Percentiles rank a stretch among this genome's conserved stretches.
phyloP scores from a whole-genome alignment of 2,113 vertebrate species.

The Proterorhinus semilunaris region DNA sequence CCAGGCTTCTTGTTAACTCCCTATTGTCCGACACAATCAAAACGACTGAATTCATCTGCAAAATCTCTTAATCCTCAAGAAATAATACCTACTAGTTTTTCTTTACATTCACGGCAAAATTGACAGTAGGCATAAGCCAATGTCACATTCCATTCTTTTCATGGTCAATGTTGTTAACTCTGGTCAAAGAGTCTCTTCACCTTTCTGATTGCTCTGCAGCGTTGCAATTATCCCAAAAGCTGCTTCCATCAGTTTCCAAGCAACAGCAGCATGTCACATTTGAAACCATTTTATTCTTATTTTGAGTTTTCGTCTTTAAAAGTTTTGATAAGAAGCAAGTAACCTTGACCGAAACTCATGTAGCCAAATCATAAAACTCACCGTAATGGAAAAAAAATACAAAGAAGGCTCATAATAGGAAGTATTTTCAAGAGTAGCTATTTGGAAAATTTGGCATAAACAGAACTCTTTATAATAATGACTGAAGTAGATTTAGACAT shows the following conservation, averaged over 20 bases:
- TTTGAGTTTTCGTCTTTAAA: conserved; percentile 27
- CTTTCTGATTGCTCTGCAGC: conserved; percentile 66
- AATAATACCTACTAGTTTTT: conserved; percentile 39
- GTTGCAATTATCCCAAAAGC: conserved; percentile 61
- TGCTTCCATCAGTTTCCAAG: conserved; percentile 67
- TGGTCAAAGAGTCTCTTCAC: conserved; percentile 63
- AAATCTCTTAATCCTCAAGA: conserved; percentile 41
- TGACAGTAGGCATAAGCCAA: conserved; percentile 39
- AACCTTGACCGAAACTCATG: conserved; percentile 26
- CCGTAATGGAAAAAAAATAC: conserved; percentile 20
- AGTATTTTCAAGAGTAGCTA: not conserved
- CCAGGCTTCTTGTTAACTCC: conserved; percentile 14
- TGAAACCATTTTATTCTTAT: conserved; percentile 42
- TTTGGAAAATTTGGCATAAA: not conserved
- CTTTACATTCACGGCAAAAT: conserved; percentile 27
- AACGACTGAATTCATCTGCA: conserved; percentile 45
- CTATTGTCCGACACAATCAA: conserved; percentile 50
- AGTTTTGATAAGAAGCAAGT: conserved; percentile 29
- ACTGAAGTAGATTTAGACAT: too few species aligned
- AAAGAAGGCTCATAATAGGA: not conserved
- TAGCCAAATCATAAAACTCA: conserved; percentile 27
- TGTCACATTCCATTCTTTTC: conserved; percentile 44
- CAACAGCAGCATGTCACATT: conserved; percentile 57
- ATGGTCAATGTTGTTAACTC: conserved; percentile 33
- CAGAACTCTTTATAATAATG: too few species aligned